Evolutionary conservation across 2,113 vertebrate species (phyloP), one percentile per base, ranked within the genome.

Genomic region (Aphyosemion australe): DNA sequence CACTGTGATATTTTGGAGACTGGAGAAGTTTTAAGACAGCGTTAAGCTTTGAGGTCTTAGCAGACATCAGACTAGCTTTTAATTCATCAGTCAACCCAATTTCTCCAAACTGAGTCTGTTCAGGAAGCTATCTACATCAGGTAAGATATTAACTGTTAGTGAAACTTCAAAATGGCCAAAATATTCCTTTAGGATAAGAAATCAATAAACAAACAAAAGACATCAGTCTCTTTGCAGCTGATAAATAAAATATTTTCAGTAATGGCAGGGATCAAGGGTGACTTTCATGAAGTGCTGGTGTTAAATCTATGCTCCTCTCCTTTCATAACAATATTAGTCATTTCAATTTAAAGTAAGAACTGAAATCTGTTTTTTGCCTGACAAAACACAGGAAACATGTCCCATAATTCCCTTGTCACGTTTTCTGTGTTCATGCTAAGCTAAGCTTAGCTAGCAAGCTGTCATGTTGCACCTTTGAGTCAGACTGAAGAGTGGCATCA

Each of bases 251-350:
- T 51, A 0, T 34, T 34, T 61, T 53, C 19, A 41, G 49, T 55
- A 20, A 51, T 46, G 31, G 49, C 74, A 73, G 55, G 32, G 46
- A 52, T 54, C 61, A 20, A 60, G 12, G 43, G 47, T 39, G 18
- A 14, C 1, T 20, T 69, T 54, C 71, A 76, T 55, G 75, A 71
- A 83, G 77, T 72, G 73, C 76, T 80, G 76, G 73, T 74, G 56
- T 65, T 45, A 46, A 65, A 62, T 65, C 52, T 32, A 54, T 56
- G 5, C 5, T 13, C 13, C 1, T 20, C 13, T 42, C 15, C 21
- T 45, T 16, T 5, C 4, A 21, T 20, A 10, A 43, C 12, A 42
- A 43, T 15, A 15, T 10, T 8, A 37, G 34, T 10, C 9, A 37
- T 37, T 37, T 37, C 9, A 8, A 5, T 37, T 37, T 37, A 37